Evolutionary conservation across 2,888 invertebrate species (phyloP), one percentile per base, ranked within the genome.

Genomic region (Diarsia brunnea): DNA sequence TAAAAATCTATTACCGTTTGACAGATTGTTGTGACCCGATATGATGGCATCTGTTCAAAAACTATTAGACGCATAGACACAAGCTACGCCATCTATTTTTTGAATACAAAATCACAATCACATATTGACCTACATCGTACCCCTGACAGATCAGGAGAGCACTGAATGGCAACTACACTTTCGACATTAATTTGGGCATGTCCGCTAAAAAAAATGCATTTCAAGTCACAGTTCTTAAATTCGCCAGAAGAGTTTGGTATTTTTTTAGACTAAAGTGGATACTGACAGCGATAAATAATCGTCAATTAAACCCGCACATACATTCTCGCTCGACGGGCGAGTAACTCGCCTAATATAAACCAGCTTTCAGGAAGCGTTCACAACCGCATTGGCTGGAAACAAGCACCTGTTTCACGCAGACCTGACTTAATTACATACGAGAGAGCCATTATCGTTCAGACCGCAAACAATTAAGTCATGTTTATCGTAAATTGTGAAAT

Each of bases 341-440:
- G 55, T 31, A 58, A 24, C 14, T 49, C 4, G 24, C 21, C 24
- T 5, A 21, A 27, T 64, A 14, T 69, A 51, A 55, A 69, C 49
- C 24, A 21, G 69, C 24, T 5, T 69, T 63, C 8, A 64, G n/a
- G n/a, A 55, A 53, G 53, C 63, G 43, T 47, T 63, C 67, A 55
- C 53, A 21, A 60, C n/a, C 67, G 68, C 47, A 14, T 24, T 19
- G n/a, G 31, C 64, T 53, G n/a, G 31, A 58, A 53, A 47, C 27
- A 69, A 51, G n/a, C 53, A 16, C 12, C 10, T 69, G 12, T 7
- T 60, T 70, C 67, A 61, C 53, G 16, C 58, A 69, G 21, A 66
- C 31, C 31, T 68, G 66, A 47, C 45, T 14, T 70, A 64, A 70
- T 80, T 67, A 27, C 58, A 67, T 75, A 14, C 2, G 12, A 19